Base-by-base conservation (phyloP, 2,888 invertebrate genomes). In the Erebia epiphron region DNA sequence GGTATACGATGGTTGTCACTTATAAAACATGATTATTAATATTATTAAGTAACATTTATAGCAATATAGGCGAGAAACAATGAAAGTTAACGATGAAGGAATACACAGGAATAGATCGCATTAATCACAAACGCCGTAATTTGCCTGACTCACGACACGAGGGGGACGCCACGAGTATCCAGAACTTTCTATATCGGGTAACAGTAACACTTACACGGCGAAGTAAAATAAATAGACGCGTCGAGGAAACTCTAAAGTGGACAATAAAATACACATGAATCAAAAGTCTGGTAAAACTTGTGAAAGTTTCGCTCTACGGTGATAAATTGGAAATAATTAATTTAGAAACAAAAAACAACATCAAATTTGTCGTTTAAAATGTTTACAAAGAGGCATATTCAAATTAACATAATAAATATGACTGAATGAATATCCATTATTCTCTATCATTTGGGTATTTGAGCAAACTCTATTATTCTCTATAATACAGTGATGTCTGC, bases 101-200 rank as follows among this genome's bases (percentile, higher is more conserved):
- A 83, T 84, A 78, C 81, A 83, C 87, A 88, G 84, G 84, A 92
- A 92, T 91, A 92, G 89, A 86, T 78, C 77, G 84, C 86, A 91
- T 92, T 91, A 91, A 91, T 92, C 91, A 91, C 90, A 87, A 85
- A 87, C 79, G 83, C 84, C 83, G 88, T 88, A 90, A 92, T 92
- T 90, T 88, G 90, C 88, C 88, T 92, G 91, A 92, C 86, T 92
- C 92, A 92, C 87, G 88, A 86, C 86, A 86, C 77, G 86, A 86
- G 87, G 90, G 67, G 90, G 89, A 86, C 90, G 88, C 83, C 78
- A 80, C 80, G 79, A 84, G 82, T 87, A 87, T 87, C 83, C 86
- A 81, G 85, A 84, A 86, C 82, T 86, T 89, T 91, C 91, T 92
- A 91, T 85, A 89, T 90, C 86, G 80, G 86, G 89, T 78, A 82